These are phyloP conservation scores for Piliocolobus tephrosceles DNA, from an alignment of 2,113 vertebrate genomes.

Conservation along the genomic window DNA sequence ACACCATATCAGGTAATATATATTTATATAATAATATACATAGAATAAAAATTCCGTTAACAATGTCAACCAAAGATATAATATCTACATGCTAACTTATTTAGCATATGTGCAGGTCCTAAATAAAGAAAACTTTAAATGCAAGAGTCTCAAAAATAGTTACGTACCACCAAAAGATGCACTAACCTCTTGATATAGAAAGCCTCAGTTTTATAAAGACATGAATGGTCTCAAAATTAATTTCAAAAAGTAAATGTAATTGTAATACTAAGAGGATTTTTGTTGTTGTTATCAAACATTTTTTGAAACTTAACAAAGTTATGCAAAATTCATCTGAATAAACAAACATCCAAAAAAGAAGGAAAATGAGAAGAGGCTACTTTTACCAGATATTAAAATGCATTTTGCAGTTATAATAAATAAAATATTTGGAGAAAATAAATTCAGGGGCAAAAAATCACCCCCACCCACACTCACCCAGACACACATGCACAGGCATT, in stretches of 20 bases:
- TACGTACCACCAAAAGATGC: neutral
- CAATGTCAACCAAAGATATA: neutral
- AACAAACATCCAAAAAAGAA: neutral
- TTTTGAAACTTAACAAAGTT: neutral
- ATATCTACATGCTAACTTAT: neutral
- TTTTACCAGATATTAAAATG: slow-evolving; percentile 18
- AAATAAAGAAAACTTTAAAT: slow-evolving; percentile 13
- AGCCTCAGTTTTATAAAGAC: neutral
- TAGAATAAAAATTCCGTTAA: neutral
- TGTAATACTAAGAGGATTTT: neutral
- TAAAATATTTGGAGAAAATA: slow-evolving; percentile 14
- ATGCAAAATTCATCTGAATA: neutral
- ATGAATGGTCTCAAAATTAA: neutral
- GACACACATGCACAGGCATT: neutral
- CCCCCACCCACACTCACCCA: neutral
- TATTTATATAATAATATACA: neutral
- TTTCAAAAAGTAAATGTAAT: neutral
- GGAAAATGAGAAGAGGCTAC: neutral
- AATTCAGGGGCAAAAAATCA: neutral
- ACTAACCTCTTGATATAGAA: neutral
- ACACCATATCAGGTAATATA: neutral
- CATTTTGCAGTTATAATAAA: neutral
- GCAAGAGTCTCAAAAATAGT: neutral
- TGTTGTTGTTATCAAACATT: neutral
- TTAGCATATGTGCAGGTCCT: neutral